Base-by-base conservation (phyloP, 2,113 vertebrate genomes). In the Chamaetylas fuelleborni region DNA sequence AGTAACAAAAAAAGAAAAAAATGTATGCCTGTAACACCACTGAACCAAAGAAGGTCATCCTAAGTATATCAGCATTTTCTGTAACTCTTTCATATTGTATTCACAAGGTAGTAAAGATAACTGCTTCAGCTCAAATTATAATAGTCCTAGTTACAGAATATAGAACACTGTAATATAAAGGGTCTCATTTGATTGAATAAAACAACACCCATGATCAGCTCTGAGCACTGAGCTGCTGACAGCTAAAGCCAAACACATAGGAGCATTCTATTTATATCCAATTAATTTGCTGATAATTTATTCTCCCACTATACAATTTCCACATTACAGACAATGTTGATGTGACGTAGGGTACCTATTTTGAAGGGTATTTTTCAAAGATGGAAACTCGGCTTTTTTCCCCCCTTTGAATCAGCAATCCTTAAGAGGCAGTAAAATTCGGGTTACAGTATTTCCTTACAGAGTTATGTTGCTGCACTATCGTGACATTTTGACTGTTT, bases 1-100 rank as follows among this genome's bases (percentile, higher is more conserved):
- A 86, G 96, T 98, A 98, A 97, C 96, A 96, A 97, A 97, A 98
- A 98, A 97, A 56, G 24, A 76, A 95, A 97, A 88, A 95, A 91
- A 91, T 8, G 31, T 88, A 23, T 77, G 88, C 71, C 79, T 80
- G 71, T 86, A 96, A 93, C 93, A 79, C 93, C 88, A 96, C 89
- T 88, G 95, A 94, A 95, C 91, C 92, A 96, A 92, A 94, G 96
- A 94, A 97, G 97, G 97, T 97, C 96, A 97, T 85, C 81, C 74
- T 86, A 78, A 95, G 90, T 93, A 94, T 96, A 96, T 96, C 95
- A 95, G 86, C 92, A 91, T 97, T 96, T 96, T 83, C 84, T 80
- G 87, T 93, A 84, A 88, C 93, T 91, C 94, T 95, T 91, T 94
- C 88, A 97, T 87, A 93, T 90, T 94, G 90, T 94, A 80, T 97